Evolutionary conservation across 2,113 vertebrate genomes (phyloP), one percentile per base, ranked within the genome.

Genomic region (Triplophysa siluroides): DNA sequence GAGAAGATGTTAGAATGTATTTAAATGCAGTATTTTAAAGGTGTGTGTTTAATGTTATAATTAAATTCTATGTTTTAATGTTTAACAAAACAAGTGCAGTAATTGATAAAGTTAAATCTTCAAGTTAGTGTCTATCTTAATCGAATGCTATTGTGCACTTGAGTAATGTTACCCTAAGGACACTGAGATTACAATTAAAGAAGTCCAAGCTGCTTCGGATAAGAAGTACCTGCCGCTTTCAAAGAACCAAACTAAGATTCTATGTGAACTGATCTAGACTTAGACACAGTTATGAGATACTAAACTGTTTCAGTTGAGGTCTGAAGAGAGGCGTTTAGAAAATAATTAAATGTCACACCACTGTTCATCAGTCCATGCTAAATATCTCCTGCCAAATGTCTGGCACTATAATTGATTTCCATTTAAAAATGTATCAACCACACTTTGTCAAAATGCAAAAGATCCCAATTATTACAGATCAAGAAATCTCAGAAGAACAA

Each of bases 381-480:
- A 58, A 81, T 61, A 72, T 86, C 62, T 78, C 65, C 70, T 38
- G 26, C 29, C 45, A 41, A 33, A 60, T 65, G 21, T 45, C 68
- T 38, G 56, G 14, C 3, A 9, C 33, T 60, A 26, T 82, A 82
- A 87, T 84, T 76, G 41, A 80, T 78, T 77, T 79, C 45, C 54
- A 72, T 81, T 85, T 64, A 75, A 81, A 77, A 83, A 81, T 79
- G 78, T 83, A 87, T 90, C 80, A 83, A 52, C 72, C 63, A 76
- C 82, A 84, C 68, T 78, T 41, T 74, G 56, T 83, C 78, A 82
- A 88, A 83, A 63, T 61, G 54, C 47, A 79, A 79, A 78, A 38
- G 79, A 87, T 77, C 79, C 68, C 71, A 74, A 85, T 88, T 86
- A 88, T 81, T 84, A 82, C 56, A 80, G 74, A 83, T 90, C 85